Percentiles rank a stretch among this genome's conserved stretches.
Conservation (phyloP, 2,888 invertebrate species). For the Erebia aethiops region DNA sequence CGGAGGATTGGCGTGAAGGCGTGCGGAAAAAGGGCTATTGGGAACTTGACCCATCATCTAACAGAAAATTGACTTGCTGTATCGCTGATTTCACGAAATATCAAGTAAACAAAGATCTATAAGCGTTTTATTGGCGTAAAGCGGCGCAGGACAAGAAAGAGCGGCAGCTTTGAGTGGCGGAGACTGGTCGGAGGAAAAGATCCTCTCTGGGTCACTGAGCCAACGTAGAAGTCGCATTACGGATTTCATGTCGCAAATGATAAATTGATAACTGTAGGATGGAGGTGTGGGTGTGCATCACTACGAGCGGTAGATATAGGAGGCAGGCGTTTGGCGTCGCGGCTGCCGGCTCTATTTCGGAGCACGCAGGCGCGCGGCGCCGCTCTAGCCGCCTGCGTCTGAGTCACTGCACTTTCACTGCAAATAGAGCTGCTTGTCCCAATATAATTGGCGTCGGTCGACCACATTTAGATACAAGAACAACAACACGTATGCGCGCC, state of each 20-base stretch:
- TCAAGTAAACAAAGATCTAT: no score
- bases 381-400: conserved; percentile 43
- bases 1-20: no score
- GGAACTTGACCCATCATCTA: no score
- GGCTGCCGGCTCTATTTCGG: conserved; percentile 63
- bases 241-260: conserved; percentile 14
- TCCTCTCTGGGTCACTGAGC: no score
- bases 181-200: no score
- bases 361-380: conserved; percentile 31
- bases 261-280: conserved; percentile 9
- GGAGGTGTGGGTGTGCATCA: conserved; percentile 20
- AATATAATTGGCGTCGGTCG: conserved; percentile 59
- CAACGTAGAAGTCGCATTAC: neutral
- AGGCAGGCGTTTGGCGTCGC: conserved; percentile 27
- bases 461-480: conserved; percentile 49
- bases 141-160: no score
- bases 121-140: no score
- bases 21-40: no score
- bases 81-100: no score
- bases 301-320: conserved; percentile 5
- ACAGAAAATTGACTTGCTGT: no score
- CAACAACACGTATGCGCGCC: conserved; percentile 31
- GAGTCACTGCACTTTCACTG: conserved; percentile 77
- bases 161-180: no score
- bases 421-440: conserved; percentile 61